Conservation (phyloP, 2,113 vertebrate species). For the Phalacrocorax brasilianus region DNA sequence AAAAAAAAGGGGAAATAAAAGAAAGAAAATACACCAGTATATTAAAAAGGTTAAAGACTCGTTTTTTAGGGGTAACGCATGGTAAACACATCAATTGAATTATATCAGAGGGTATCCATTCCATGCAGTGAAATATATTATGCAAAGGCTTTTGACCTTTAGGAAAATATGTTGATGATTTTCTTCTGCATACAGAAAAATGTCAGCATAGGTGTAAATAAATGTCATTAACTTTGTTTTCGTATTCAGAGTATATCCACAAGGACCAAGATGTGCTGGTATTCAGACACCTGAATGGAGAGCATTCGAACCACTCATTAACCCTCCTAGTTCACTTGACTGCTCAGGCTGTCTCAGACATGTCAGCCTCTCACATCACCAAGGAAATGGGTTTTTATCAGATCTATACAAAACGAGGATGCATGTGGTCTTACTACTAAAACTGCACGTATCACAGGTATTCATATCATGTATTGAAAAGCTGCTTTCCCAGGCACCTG, state of each 20-base stretch:
- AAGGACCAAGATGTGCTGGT: not conserved
- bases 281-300: not conserved
- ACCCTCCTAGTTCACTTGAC: not conserved
- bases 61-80: not conserved
- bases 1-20: not conserved
- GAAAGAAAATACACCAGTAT: not conserved
- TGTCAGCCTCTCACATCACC: not conserved
- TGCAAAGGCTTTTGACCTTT: constrained; percentile 61
- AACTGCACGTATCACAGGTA: accelerated
- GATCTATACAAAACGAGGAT: not conserved
- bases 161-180: constrained; percentile 44
- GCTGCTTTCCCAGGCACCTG: not conserved
- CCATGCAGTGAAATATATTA: constrained; percentile 25
- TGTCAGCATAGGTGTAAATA: constrained; percentile 51
- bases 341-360: not conserved
- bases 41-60: not conserved
- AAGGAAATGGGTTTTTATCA: not conserved
- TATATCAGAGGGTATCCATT: not conserved
- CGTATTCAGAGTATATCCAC: not conserved
- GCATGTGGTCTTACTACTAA: not conserved
- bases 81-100: constrained; percentile 3
- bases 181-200: constrained; percentile 51
- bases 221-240: constrained; percentile 49
- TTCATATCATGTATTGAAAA: not conserved
- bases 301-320: not conserved